Percentiles rank a stretch among this genome's conserved stretches.
These are phyloP conservation scores for Chydorus sphaericus DNA, from an alignment of 2,888 invertebrate species.

Conservation along the genomic window DNA sequence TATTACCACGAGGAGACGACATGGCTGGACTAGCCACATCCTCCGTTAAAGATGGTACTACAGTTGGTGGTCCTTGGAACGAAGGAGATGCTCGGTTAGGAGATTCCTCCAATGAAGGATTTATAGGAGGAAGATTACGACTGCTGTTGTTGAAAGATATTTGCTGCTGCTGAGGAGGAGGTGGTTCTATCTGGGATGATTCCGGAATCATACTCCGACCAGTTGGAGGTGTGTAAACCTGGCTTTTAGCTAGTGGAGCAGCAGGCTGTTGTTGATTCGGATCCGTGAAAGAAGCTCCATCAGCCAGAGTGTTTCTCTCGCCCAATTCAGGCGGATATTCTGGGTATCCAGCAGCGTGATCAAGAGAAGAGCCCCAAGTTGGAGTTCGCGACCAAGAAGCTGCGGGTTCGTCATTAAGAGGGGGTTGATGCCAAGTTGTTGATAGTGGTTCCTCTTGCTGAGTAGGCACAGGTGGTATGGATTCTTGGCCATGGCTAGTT, in stretches of 20 bases:
- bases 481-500: too few relatives aligned
- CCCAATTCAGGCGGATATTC: constrained; percentile 7
- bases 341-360: neutral
- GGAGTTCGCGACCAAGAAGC: neutral
- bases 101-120: neutral
- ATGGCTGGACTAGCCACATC: neutral
- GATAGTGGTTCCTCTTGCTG: too few relatives aligned
- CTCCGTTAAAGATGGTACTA: neutral
- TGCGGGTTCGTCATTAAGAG: too few relatives aligned
- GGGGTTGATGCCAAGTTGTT: too few relatives aligned
- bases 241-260: neutral
- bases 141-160: neutral
- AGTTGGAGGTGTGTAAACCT: neutral
- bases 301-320: constrained; percentile 8
- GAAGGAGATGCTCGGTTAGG: neutral
- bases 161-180: neutral
- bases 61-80: neutral
- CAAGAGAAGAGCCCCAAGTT: constrained; percentile 2
- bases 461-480: too few relatives aligned
- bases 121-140: neutral
- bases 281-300: constrained; percentile 11
- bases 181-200: neutral
- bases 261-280: neutral
- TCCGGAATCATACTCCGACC: too few relatives aligned
- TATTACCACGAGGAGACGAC: neutral